Evolutionary conservation across 2,797 vertebrate genomes (phyloP), one percentile per base, ranked within the genome.

Genomic region (Cossypha niveicapilla): DNA sequence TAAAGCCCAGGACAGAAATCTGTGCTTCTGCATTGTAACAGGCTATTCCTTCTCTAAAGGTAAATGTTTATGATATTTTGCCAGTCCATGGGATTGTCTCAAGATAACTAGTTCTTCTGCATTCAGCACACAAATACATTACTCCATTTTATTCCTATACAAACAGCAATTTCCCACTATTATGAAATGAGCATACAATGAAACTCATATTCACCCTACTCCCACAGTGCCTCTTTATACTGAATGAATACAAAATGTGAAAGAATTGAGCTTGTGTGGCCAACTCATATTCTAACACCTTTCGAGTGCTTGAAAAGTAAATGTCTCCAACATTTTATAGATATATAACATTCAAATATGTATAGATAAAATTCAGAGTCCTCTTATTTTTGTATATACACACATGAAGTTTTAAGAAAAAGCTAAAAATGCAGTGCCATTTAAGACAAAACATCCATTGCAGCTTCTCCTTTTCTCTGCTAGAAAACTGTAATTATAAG

Each of bases 401-500:
- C 1, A 45, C 13, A 28, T 7, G 14, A 90, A 63, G 8, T 63
- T 80, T 60, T 60, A 81, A 80, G 22, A 8, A 67, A 66, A 83
- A 90, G 13, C 17, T 47, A 73, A 90, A 34, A 71, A 79, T 53
- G 34, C 6, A 5, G 35, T 62, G 13, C 18, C 47, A 88, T 92
- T 89, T 92, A 62, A 87, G 58, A 77, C 30, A 94, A 50, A 96
- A 90, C 23, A 28, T 48, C 93, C 24, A 42, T 7, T 76, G 28
- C 13, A 60, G 35, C 18, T 80, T 34, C 12, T 18, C 13, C 9
- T 84, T 68, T 91, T 47, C 51, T 60, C 8, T 70, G 18, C 45
- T 56, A 79, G 85, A 88, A 91, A 96, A 86, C 45, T 88, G 70
- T 88, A 92, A 95, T 94, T 95, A 79, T 54, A 94, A 89, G 75